Percentiles rank a stretch among this genome's conserved stretches.
These are phyloP conservation scores for Ophion costatus DNA, from an alignment of 2,888 invertebrate genomes.

Conservation along the genomic window DNA sequence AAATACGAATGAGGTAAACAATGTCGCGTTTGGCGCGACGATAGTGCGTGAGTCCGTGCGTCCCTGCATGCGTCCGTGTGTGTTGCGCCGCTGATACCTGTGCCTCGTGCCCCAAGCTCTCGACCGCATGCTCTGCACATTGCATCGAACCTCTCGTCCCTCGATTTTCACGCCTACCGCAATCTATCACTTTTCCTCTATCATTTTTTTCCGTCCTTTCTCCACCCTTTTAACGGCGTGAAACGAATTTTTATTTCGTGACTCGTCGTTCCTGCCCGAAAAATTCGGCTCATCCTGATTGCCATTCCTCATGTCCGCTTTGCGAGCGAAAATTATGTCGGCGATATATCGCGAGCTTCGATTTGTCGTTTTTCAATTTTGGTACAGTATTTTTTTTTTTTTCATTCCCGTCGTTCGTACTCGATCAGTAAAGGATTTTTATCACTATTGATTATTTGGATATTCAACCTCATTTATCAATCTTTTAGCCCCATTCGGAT, in stretches of 20 bases:
- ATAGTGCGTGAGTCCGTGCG: constrained; percentile 52
- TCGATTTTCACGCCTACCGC: background rate
- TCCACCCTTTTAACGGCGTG: background rate
- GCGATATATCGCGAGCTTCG: background rate
- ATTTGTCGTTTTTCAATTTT: background rate
- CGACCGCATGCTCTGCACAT: constrained; percentile 44
- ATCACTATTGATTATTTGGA: background rate
- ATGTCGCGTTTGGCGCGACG: constrained; percentile 54
- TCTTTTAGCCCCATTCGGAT: background rate
- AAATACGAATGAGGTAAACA: constrained; percentile 50
- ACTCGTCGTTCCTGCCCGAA: background rate
- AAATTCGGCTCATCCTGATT: background rate
- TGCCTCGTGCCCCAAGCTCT: constrained; percentile 33
- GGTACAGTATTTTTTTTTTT: background rate
- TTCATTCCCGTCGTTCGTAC: background rate
- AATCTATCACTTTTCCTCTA: background rate
- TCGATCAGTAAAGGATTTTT: background rate
- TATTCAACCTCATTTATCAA: too few species aligned
- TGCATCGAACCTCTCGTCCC: constrained; percentile 7
- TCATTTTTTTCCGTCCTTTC: background rate
- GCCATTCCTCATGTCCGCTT: too few species aligned
- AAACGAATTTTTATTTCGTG: background rate
- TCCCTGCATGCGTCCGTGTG: constrained; percentile 24
- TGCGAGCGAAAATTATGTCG: too few species aligned
- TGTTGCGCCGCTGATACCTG: constrained; percentile 19